Percentiles rank a stretch among this genome's conserved stretches.
phyloP scores from a whole-genome alignment of 2,797 vertebrate genomes.

The Sebastes diaconus region DNA sequence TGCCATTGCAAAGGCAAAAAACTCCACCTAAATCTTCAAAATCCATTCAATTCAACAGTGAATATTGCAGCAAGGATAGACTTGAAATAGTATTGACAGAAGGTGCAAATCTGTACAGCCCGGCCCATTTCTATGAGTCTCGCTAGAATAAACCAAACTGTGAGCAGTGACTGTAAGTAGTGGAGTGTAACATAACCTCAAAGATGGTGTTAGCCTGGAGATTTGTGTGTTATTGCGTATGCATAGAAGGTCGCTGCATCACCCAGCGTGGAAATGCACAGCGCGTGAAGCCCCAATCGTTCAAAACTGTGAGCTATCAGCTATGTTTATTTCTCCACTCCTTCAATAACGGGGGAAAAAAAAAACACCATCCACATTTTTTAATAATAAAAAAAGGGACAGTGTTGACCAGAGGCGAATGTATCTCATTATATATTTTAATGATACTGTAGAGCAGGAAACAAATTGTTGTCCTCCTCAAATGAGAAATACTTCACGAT shows the following conservation, averaged over 20 bases:
- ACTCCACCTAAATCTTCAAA: background rate
- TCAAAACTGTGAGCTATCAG: background rate
- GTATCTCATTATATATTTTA: slow-evolving; percentile 37
- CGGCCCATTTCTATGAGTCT: slow-evolving; percentile 3
- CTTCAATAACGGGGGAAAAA: background rate
- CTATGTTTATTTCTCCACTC: background rate
- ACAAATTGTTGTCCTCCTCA: slow-evolving; percentile 33
- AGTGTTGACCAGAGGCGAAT: slow-evolving; percentile 28
- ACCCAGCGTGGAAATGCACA: background rate
- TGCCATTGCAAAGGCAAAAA: background rate
- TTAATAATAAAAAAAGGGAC: slow-evolving; percentile 16
- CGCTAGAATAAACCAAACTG: slow-evolving; percentile 10
- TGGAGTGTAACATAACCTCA: background rate
- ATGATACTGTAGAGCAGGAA: slow-evolving; percentile 15
- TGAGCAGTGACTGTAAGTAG: background rate
- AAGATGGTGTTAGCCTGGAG: background rate
- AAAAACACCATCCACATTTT: slow-evolving; percentile 1
- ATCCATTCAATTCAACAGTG: background rate
- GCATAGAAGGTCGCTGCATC: background rate
- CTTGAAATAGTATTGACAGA: slow-evolving; percentile 8
- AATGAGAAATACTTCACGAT: slow-evolving; percentile 3
- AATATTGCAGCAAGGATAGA: background rate
- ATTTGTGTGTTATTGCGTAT: background rate
- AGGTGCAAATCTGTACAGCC: background rate
- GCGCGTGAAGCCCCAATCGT: background rate